A percentile compares a stretch with the other conserved stretches of the same genome.
These are phyloP conservation scores for Rana temporaria DNA, from an alignment of 2,113 vertebrate genomes.

Conservation along the genomic window DNA sequence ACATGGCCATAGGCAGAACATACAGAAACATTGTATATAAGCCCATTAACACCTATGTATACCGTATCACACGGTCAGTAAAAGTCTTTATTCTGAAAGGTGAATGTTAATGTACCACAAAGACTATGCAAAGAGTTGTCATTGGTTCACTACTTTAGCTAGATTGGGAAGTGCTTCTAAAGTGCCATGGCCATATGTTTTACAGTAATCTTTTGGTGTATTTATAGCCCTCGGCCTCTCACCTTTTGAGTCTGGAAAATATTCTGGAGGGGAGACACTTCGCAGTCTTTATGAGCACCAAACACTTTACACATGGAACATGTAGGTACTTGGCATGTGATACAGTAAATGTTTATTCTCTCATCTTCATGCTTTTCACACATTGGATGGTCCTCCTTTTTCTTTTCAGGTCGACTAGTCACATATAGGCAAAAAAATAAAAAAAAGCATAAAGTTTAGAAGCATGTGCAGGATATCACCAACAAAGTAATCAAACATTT, in stretches of 20 bases:
- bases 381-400: constrained; percentile 86
- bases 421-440: background rate
- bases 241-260: constrained; percentile 88
- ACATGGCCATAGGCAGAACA: too few relatives aligned
- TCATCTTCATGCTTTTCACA: constrained; percentile 95
- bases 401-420: constrained; percentile 80
- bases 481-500: too few relatives aligned
- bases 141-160: too few relatives aligned
- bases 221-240: background rate
- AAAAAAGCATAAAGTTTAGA: background rate
- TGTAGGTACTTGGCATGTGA: constrained; percentile 89
- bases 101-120: too few relatives aligned
- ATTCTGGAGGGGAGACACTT: constrained; percentile 86
- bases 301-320: constrained; percentile 98
- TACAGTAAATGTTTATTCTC: constrained; percentile 96
- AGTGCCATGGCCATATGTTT: too few relatives aligned
- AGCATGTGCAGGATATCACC: too few relatives aligned
- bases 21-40: too few relatives aligned
- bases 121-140: too few relatives aligned
- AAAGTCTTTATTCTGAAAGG: too few relatives aligned
- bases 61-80: too few relatives aligned
- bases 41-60: too few relatives aligned
- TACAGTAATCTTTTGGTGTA: background rate
- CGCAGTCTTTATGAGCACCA: constrained; percentile 91
- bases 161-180: too few relatives aligned